Evolutionary conservation across 1,140 invertebrate species (phyloP).

Genomic region (Caenorhabditis inopinata): DNA sequence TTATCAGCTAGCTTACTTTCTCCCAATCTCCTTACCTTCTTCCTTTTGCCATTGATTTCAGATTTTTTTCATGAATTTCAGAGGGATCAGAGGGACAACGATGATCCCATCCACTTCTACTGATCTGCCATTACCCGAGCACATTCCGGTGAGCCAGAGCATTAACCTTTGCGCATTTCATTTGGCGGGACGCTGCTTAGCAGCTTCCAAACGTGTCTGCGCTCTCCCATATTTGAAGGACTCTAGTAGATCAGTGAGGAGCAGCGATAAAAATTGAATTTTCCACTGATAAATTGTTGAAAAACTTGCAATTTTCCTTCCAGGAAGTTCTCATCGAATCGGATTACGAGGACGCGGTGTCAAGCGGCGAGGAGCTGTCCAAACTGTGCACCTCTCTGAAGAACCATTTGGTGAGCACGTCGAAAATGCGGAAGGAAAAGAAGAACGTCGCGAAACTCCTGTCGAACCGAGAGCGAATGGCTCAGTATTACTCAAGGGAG

Average conservation of each 20-base stretch:
- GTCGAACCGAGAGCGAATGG: conserved; percentile 5
- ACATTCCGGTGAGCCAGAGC: background rate
- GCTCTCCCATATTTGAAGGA: background rate
- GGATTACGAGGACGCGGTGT: conserved; percentile 14
- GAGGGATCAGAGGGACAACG: too few relatives aligned
- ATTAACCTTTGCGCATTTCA: background rate
- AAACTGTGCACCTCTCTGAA: background rate
- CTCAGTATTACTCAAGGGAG: background rate
- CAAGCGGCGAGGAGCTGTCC: background rate
- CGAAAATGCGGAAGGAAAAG: background rate
- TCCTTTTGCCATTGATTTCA: too few relatives aligned
- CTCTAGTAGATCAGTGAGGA: too few relatives aligned
- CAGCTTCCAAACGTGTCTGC: background rate
- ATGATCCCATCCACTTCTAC: background rate
- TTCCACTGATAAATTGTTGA: too few relatives aligned
- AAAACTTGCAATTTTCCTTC: background rate
- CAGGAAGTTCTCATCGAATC: background rate
- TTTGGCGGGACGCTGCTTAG: background rate
- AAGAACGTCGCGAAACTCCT: background rate
- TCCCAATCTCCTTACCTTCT: too few relatives aligned
- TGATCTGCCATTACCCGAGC: background rate
- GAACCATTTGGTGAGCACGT: background rate
- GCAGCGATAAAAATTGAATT: too few relatives aligned
- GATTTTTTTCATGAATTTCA: too few relatives aligned
- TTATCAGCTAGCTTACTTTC: too few relatives aligned